Base-by-base conservation (phyloP, 2,888 invertebrate species). In the Zele albiditarsus region DNA sequence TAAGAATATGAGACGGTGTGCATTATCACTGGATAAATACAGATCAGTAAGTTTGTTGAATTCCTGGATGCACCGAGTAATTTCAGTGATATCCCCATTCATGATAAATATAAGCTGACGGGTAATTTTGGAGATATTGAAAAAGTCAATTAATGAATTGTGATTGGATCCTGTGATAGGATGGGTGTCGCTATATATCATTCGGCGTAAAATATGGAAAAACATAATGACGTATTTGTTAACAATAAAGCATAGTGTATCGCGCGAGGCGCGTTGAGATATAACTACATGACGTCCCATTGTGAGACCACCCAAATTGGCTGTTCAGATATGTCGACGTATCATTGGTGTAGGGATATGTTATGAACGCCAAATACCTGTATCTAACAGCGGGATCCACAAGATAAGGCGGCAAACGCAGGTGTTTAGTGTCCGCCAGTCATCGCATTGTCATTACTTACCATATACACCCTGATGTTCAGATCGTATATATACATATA, bases 381-480 rank as follows among this genome's bases (percentile, higher is more conserved):
- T 84, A 82, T 60, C 80, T 78, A 84, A 84, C 87, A 87, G 87
- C 86, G 81, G 86, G 85, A 83, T 83, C 80, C 78, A 83, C 84
- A 82, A 85, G 87, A 88, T 89, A 88, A 88, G 85, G 82, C 80
- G 82, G 82, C 81, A 84, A 83, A 82, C 82, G 88, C 88, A 88
- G 88, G 89, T 88, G 89, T 88, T 88, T 88, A 86, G 82, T 81
- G 81, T 80, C 77, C 70, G 75, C 85, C 82, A 88, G 88, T 89
- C 89, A 89, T 87, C 85, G 82, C 79, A 79, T 81, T 82, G 86
- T 88, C 89, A 89, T 89, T 88, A 89, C 84, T 89, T 87, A 85
- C 79, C 69, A 49, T 67, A 78, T 79, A 82, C 83, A 80, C 77
- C 57, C 60, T 67, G 73, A 62, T 68, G 72, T 63, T 42, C 60